Percentiles rank a stretch among this genome's conserved stretches.
These are phyloP conservation scores for Otis tarda DNA, from an alignment of 2,113 vertebrate species.

Conservation along the genomic window DNA sequence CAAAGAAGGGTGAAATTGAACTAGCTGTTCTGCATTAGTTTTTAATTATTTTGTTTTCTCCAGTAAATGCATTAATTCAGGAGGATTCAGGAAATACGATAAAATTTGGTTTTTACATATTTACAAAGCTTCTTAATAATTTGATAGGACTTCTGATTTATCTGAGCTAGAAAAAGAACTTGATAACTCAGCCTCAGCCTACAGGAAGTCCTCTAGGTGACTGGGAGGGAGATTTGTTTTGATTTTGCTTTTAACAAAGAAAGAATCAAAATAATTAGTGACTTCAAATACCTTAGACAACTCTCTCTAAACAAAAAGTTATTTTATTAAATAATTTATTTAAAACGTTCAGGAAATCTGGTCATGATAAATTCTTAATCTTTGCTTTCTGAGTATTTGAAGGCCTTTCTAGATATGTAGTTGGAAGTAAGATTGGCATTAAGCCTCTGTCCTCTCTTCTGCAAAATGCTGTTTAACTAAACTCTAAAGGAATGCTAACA, in stretches of 20 bases:
- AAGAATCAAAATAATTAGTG: neutral
- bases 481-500: neutral
- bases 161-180: neutral
- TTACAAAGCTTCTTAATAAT: neutral
- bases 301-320: neutral
- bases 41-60: neutral
- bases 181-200: neutral
- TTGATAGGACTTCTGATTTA: neutral
- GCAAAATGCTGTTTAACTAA: neutral
- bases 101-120: neutral
- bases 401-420: neutral
- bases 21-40: neutral
- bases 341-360: neutral
- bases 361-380: neutral
- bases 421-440: neutral
- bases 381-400: neutral
- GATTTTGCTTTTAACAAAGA: neutral
- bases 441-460: neutral
- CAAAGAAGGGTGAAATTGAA: neutral
- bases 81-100: neutral
- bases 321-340: neutral
- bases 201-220: neutral
- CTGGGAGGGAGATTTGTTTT: neutral
- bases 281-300: neutral
- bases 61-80: neutral